Evolutionary conservation across 2,113 vertebrate genomes (phyloP).

Genomic region (Cyanocitta stelleri): DNA sequence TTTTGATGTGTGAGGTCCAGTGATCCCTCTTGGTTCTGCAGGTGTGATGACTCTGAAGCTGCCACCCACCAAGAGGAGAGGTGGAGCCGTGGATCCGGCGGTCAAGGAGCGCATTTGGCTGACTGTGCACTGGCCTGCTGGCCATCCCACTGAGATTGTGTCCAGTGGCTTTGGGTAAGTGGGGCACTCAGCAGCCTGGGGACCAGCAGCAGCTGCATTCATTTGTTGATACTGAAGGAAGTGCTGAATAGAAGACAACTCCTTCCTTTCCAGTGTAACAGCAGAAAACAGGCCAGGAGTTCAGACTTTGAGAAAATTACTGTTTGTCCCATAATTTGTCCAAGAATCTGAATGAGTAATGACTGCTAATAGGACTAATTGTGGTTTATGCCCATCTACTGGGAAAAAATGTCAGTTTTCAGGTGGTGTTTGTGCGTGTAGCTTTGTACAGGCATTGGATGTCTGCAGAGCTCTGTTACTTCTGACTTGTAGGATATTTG

Average conservation of each 20-base stretch:
- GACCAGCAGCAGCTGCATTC: background rate
- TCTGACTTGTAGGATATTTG: background rate
- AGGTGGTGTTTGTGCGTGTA: background rate
- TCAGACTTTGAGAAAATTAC: background rate
- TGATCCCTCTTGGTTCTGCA: slow-evolving; percentile 10
- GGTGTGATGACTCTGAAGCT: slow-evolving; percentile 86
- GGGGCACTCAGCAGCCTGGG: background rate
- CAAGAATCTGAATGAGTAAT: background rate
- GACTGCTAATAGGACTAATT: background rate
- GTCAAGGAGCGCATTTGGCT: slow-evolving; percentile 95
- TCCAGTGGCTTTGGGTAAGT: slow-evolving; percentile 91
- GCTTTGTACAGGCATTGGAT: background rate
- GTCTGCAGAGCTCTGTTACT: background rate
- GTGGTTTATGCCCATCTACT: background rate
- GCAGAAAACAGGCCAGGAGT: background rate
- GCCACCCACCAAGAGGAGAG: slow-evolving; percentile 88
- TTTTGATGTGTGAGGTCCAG: background rate
- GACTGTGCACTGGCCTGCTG: slow-evolving; percentile 84
- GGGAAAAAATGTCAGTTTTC: background rate
- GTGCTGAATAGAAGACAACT: background rate
- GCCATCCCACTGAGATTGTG: slow-evolving; percentile 75
- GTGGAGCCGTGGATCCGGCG: slow-evolving; percentile 76
- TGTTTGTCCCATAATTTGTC: background rate
- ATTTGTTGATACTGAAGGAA: background rate
- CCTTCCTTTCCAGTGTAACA: background rate